Conservation (phyloP, 2,797 vertebrate genomes). For the Channa striata region DNA sequence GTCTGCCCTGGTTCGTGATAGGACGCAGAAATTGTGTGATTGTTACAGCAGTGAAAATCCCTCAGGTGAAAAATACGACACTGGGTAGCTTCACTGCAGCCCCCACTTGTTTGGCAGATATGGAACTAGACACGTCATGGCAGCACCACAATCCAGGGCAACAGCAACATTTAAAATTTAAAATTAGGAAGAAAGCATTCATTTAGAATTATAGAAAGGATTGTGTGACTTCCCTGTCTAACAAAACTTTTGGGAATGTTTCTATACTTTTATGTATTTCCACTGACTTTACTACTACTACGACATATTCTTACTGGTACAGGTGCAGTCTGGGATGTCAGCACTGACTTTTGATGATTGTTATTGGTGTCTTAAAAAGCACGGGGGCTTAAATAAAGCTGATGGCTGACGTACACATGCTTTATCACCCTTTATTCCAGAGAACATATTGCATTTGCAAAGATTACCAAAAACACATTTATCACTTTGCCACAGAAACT, state of each 20-base stretch:
- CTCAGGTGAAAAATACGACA: slow-evolving; percentile 74
- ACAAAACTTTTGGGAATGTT: neutral
- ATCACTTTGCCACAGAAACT: neutral
- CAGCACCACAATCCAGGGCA: slow-evolving; percentile 41
- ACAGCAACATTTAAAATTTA: slow-evolving; percentile 43
- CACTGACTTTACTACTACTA: no score
- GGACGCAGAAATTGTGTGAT: slow-evolving; percentile 73
- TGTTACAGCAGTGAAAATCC: slow-evolving; percentile 68
- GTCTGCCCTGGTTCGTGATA: slow-evolving; percentile 67
- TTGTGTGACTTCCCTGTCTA: neutral
- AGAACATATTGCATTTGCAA: slow-evolving; percentile 2
- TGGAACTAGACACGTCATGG: slow-evolving; percentile 29
- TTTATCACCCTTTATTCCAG: slow-evolving; percentile 8
- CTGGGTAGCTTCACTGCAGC: slow-evolving; percentile 36
- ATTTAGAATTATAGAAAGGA: neutral
- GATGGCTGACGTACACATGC: neutral
- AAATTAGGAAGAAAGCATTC: neutral
- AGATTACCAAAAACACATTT: slow-evolving; percentile 22
- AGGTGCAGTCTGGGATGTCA: slow-evolving; percentile 30
- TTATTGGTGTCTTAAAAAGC: slow-evolving; percentile 37
- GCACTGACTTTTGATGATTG: slow-evolving; percentile 24
- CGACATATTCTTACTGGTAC: neutral
- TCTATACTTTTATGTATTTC: neutral
- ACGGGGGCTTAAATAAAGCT: slow-evolving; percentile 7
- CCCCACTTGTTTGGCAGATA: slow-evolving; percentile 57